Evolutionary conservation across 2,888 invertebrate genomes (phyloP).

Genomic region (Scaptomyza flava): DNA sequence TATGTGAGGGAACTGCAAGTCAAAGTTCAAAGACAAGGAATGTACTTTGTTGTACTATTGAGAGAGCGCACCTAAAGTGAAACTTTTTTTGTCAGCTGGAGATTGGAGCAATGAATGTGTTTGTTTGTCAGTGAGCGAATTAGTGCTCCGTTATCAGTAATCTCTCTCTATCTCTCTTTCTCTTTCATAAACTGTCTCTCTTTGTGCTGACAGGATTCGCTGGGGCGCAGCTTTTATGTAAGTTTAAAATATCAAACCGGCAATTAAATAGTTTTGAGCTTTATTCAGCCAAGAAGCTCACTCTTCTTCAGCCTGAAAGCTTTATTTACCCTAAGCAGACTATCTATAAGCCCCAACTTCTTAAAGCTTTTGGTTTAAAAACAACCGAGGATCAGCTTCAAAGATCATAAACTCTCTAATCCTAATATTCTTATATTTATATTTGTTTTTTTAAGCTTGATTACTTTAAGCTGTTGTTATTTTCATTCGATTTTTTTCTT

Average conservation of each 20-base stretch:
- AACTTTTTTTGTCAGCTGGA: constrained; percentile 5
- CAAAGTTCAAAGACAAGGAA: constrained; percentile 39
- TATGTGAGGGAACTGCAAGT: constrained; percentile 14
- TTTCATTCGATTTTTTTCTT: too few relatives aligned
- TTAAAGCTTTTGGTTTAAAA: too few relatives aligned
- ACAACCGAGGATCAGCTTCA: too few relatives aligned
- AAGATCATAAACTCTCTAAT: too few relatives aligned
- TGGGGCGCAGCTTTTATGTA: constrained; percentile 36
- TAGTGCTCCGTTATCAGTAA: constrained; percentile 19
- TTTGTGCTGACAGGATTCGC: constrained; percentile 38
- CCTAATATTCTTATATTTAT: too few relatives aligned
- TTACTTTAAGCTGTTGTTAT: too few relatives aligned
- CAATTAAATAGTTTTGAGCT: not conserved
- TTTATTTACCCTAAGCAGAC: not conserved
- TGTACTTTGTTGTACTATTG: constrained; percentile 3
- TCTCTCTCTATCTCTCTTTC: constrained; percentile 27
- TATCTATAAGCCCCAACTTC: too few relatives aligned
- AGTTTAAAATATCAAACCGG: constrained; percentile 13
- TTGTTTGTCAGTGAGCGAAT: not conserved
- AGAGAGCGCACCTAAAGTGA: constrained; percentile 8
- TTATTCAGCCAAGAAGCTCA: not conserved
- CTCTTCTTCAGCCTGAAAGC: not conserved
- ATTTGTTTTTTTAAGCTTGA: too few relatives aligned
- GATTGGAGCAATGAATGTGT: not conserved
- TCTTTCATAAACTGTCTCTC: constrained; percentile 39